phyloP scores from a whole-genome alignment of 2,797 vertebrate genomes.

The Melopsittacus undulatus region DNA sequence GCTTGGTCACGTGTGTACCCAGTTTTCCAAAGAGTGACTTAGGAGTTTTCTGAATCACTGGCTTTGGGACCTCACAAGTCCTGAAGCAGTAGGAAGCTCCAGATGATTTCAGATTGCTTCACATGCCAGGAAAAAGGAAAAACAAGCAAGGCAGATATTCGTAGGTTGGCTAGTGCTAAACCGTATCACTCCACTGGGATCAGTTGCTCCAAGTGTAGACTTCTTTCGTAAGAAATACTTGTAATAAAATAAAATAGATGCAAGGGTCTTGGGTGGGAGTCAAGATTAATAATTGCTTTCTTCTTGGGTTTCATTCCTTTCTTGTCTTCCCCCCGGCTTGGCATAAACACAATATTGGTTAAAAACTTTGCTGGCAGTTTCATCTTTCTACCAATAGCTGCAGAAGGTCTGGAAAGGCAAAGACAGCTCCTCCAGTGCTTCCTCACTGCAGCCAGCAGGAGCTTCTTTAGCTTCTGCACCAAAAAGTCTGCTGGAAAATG shows the following conservation, averaged over 20 bases:
- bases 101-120: constrained; percentile 21
- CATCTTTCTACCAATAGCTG: not conserved
- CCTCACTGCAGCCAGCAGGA: not conserved
- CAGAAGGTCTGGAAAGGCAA: not conserved
- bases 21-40: not conserved
- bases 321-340: not conserved
- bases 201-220: not conserved
- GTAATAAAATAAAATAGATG: not conserved
- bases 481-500: not conserved
- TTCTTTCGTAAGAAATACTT: constrained; percentile 12
- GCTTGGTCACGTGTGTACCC: rapidly evolving
- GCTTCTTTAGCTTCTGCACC: not conserved
- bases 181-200: not conserved
- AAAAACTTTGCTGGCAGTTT: not conserved
- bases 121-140: not conserved
- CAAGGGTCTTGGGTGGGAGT: constrained; percentile 8
- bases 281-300: constrained; percentile 21
- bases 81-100: constrained; percentile 3
- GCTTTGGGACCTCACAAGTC: not conserved
- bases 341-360: not conserved
- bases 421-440: not conserved
- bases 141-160: constrained; percentile 4
- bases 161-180: not conserved
- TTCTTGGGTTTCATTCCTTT: constrained; percentile 1
- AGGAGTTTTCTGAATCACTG: not conserved